These are phyloP conservation scores for Athalia rosae DNA, from an alignment of 2,888 invertebrate species.

Conservation along the genomic window DNA sequence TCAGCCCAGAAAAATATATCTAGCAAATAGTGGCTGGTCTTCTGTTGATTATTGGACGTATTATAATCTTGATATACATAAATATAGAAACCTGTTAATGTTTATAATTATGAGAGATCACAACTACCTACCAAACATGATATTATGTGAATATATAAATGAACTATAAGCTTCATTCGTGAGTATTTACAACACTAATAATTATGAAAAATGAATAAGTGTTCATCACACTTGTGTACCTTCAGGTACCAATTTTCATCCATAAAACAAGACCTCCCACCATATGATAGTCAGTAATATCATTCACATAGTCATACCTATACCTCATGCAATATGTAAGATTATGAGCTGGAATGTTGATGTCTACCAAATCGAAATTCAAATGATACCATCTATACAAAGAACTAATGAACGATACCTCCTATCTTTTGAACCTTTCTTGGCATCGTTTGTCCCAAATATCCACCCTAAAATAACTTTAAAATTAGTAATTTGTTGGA, in stretches of 20 bases:
- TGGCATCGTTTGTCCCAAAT: conserved; percentile 3
- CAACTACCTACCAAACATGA: no score
- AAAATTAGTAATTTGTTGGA: neutral
- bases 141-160: no score
- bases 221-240: no score
- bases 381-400: conserved; percentile 31
- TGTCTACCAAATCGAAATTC: neutral
- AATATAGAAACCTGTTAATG: neutral
- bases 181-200: no score
- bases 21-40: neutral
- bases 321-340: neutral
- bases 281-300: no score
- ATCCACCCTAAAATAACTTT: neutral
- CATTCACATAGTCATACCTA: neutral
- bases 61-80: conserved; percentile 7
- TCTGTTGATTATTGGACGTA: neutral
- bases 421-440: neutral
- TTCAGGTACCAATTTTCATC: no score
- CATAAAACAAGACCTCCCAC: no score
- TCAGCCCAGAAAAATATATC: neutral
- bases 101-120: no score
- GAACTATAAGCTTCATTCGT: no score
- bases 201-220: no score
- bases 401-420: conserved; percentile 21
- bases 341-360: neutral